Evolutionary conservation across 2,113 vertebrate species (phyloP).

Genomic region (Ciconia maguari): DNA sequence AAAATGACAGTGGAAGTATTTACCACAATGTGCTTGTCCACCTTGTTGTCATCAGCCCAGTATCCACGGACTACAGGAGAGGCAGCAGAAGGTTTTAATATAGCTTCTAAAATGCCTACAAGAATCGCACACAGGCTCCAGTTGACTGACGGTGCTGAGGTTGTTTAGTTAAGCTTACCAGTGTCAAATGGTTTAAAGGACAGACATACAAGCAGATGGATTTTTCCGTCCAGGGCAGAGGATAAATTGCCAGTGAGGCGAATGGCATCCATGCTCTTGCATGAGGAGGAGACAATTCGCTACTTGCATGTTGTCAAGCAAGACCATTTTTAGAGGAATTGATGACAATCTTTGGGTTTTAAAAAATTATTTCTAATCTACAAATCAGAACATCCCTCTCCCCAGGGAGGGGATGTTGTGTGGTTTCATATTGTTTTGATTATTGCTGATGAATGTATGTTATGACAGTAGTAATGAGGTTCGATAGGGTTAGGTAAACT

Average conservation of each 20-base stretch:
- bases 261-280: neutral
- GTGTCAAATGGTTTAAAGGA: neutral
- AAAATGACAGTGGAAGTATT: neutral
- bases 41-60: neutral
- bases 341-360: neutral
- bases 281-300: neutral
- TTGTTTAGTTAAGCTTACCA: neutral
- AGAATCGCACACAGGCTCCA: neutral
- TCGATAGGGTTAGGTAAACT: neutral
- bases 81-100: neutral
- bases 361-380: neutral
- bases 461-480: neutral
- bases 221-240: neutral
- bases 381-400: neutral
- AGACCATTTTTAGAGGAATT: neutral
- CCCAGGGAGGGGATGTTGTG: neutral
- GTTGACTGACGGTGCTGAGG: neutral
- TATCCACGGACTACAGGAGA: neutral
- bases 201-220: neutral
- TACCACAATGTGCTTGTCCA: neutral
- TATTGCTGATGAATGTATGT: neutral
- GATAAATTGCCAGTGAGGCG: neutral
- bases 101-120: neutral
- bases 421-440: neutral
- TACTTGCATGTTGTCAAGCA: neutral